phyloP scores from a whole-genome alignment of 2,797 vertebrate species.

The Nyctibius grandis region DNA sequence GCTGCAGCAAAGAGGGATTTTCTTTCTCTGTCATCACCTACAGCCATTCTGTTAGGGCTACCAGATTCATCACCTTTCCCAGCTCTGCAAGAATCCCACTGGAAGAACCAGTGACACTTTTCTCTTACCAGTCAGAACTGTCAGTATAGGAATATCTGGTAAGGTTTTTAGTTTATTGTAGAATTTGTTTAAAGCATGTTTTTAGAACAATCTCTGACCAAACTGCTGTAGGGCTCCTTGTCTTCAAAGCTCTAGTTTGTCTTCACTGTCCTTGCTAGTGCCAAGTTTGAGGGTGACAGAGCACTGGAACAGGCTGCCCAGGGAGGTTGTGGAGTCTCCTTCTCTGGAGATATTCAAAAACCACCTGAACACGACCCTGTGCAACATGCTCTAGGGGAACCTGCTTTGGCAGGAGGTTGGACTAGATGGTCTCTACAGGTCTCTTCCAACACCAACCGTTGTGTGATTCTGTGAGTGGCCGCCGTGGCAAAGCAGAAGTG shows the following conservation, averaged over 20 bases:
- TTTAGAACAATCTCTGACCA: not conserved
- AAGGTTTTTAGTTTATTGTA: not conserved
- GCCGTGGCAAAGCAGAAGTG: not conserved
- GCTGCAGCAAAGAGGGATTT: not conserved
- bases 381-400: too few relatives aligned
- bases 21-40: not conserved
- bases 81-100: not conserved
- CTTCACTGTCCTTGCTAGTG: not conserved
- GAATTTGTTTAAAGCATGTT: not conserved
- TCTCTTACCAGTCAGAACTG: not conserved
- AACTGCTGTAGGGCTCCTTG: not conserved
- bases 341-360: too few relatives aligned
- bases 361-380: too few relatives aligned
- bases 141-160: not conserved
- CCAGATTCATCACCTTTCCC: not conserved
- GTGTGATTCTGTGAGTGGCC: too few relatives aligned
- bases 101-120: not conserved
- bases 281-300: too few relatives aligned
- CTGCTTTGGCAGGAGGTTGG: too few relatives aligned
- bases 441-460: too few relatives aligned
- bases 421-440: too few relatives aligned
- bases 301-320: too few relatives aligned
- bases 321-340: too few relatives aligned
- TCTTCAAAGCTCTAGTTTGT: not conserved
- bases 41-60: not conserved